Evolutionary conservation across 2,113 vertebrate genomes (phyloP).

Genomic region (Percina caprodes): DNA sequence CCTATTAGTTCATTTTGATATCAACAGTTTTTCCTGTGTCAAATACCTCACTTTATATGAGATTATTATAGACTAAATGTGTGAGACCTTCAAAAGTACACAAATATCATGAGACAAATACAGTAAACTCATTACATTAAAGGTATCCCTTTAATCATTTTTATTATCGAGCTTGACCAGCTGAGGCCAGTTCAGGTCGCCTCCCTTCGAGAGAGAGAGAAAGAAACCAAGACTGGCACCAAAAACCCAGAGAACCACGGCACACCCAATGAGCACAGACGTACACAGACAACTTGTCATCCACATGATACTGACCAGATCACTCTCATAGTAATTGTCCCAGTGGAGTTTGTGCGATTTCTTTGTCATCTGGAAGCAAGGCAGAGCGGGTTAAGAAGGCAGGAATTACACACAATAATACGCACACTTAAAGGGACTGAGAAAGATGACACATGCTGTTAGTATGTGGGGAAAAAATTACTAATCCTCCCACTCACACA

Average conservation of each 20-base stretch:
- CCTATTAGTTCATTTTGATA: not conserved
- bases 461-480: conserved; percentile 16
- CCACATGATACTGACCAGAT: conserved; percentile 92
- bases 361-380: conserved; percentile 97
- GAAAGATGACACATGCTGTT: conserved; percentile 33
- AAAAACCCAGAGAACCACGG: conserved; percentile 37
- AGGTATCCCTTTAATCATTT: conserved; percentile 65
- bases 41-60: not conserved
- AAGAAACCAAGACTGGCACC: conserved; percentile 55
- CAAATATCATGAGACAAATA: not conserved
- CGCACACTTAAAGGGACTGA: conserved; percentile 10
- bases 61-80: not conserved
- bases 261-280: conserved; percentile 66
- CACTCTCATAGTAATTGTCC: conserved; percentile 95
- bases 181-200: conserved; percentile 25
- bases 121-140: not conserved
- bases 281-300: conserved; percentile 58
- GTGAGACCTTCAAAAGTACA: not conserved
- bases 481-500: not conserved
- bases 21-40: not conserved
- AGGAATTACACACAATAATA: conserved; percentile 50
- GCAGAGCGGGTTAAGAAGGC: conserved; percentile 84
- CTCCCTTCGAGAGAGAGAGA: conserved; percentile 41
- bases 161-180: not conserved
- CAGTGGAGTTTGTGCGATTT: conserved; percentile 93